A percentile compares a stretch with the other conserved stretches of the same genome.
phyloP scores from a whole-genome alignment of 2,113 vertebrate genomes.

The Rhynchomys soricoides region DNA sequence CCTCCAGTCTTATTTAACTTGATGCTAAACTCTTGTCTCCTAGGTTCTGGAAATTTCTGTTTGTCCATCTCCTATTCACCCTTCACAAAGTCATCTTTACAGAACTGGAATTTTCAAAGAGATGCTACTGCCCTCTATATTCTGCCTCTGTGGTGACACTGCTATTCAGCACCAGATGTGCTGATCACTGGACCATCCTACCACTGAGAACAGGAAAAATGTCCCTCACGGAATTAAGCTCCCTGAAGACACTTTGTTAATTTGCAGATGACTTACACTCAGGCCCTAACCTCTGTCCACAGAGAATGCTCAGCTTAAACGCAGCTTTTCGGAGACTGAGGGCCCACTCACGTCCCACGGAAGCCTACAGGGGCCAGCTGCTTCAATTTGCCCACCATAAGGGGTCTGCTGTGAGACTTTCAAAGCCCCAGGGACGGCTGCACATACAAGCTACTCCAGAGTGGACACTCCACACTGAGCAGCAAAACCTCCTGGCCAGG shows the following conservation, averaged over 20 bases:
- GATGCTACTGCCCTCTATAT: background rate
- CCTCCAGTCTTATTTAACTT: background rate
- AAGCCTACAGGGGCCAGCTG: background rate
- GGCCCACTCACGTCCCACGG: background rate
- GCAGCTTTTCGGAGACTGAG: background rate
- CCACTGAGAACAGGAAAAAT: background rate
- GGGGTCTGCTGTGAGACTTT: background rate
- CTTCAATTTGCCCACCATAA: background rate
- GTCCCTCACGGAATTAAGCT: background rate
- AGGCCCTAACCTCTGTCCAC: constrained; percentile 10
- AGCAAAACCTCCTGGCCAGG: background rate
- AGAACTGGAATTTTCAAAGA: constrained; percentile 38
- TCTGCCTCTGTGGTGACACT: background rate
- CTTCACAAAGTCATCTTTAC: constrained; percentile 6
- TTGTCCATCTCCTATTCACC: background rate
- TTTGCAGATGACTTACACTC: background rate
- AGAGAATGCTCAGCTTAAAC: background rate
- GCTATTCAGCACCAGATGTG: background rate
- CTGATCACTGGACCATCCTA: background rate
- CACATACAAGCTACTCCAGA: background rate
- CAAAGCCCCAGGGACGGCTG: background rate
- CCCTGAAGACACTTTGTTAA: background rate
- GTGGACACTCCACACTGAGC: background rate
- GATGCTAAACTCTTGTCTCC: background rate
- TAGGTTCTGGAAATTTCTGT: background rate